These are phyloP conservation scores for Ia io DNA, from an alignment of 2,113 vertebrate genomes.

Conservation along the genomic window DNA sequence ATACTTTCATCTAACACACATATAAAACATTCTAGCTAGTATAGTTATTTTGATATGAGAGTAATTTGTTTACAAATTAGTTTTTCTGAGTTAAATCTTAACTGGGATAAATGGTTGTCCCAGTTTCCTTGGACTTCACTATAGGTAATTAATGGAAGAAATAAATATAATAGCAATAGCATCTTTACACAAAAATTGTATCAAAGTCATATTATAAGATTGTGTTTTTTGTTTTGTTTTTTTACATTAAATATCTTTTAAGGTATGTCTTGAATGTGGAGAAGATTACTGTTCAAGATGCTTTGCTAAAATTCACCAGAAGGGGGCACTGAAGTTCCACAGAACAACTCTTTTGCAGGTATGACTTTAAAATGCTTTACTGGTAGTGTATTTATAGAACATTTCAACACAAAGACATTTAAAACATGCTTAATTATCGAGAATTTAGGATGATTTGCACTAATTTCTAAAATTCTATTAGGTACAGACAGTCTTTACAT, in stretches of 20 bases:
- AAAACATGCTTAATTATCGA: conserved; percentile 43
- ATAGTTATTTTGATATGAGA: neutral
- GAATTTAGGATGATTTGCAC: conserved; percentile 24
- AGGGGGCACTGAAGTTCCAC: conserved; percentile 92
- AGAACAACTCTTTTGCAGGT: conserved; percentile 87
- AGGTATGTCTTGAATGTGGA: conserved; percentile 89
- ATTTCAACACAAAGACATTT: conserved; percentile 27
- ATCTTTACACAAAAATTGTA: neutral
- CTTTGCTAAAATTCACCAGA: conserved; percentile 90
- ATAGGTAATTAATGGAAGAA: neutral
- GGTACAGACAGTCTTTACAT: neutral
- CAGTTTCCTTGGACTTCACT: neutral
- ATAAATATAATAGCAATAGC: neutral
- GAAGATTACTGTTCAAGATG: conserved; percentile 89
- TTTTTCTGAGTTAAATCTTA: neutral
- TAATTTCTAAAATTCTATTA: conserved; percentile 50
- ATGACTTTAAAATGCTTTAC: conserved; percentile 31
- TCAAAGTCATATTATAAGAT: neutral
- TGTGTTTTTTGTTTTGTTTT: neutral
- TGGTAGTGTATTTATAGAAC: conserved; percentile 25
- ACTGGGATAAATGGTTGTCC: neutral
- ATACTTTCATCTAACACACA: neutral
- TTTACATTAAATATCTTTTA: neutral
- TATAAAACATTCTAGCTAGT: neutral
- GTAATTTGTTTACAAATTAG: neutral